Base-by-base conservation (phyloP, 1,140 invertebrate genomes). In the Orchestia grillus region DNA sequence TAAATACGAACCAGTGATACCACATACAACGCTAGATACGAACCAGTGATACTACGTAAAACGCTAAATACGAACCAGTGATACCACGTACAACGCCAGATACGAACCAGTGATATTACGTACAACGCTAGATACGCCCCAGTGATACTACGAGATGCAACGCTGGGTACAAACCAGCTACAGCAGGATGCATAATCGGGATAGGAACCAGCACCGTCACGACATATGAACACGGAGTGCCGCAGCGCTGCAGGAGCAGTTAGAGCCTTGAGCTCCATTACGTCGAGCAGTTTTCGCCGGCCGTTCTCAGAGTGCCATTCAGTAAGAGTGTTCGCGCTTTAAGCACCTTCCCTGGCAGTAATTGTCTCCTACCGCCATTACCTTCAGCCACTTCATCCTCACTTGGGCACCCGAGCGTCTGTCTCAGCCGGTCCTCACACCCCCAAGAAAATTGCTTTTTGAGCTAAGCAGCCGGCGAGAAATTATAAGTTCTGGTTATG, bases 271-370 rank as follows among this genome's bases (percentile, higher is more conserved):
- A 77, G 41, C 88, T 90, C 42, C 42, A 90, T 90, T 90, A 90
- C 88, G 11, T 0, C 28, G 88, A 90, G 88, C 19, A 47, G 92
- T 94, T 94, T 94, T 94, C 88, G 88, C 44, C 44, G 43, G 44
- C 11, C 44, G 43, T 44, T 40, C 44, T 45, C 19, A 40, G 92
- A 8, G 43, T 40, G 92, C 41, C 92, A 94, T 94, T 94, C 92
- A 94, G 41, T 94, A 94, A 94, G 44, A 47, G 92, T 94, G 92
- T 47, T 94, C 92, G 44, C 92, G 40, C 92, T 94, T 94, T 94
- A 47, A 94, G 92, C 92, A 94, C 92, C 92, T 94, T 94, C 44
- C 92, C 92, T 43, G 43, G 92, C 92, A 42, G 92, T 94, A 94
- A 94, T 94, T 45, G 92, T 94, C 92, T 44, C 40, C 92, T 90